Percentiles rank a stretch among this genome's conserved stretches.
These are phyloP conservation scores for Rhopalosiphum maidis DNA, from an alignment of 1,140 invertebrate genomes.

Conservation along the genomic window DNA sequence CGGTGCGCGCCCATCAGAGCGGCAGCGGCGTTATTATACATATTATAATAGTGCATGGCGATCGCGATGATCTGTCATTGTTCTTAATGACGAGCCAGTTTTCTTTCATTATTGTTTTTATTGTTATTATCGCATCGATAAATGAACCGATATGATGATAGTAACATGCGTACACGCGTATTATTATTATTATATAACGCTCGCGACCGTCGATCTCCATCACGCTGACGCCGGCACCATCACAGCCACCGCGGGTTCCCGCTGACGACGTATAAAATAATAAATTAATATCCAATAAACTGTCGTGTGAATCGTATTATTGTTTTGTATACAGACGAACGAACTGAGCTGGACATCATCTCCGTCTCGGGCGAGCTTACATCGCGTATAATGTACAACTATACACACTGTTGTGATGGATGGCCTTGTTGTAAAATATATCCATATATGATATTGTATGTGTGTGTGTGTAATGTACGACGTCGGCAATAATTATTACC, in stretches of 20 bases:
- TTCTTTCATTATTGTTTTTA: slow-evolving; percentile 13
- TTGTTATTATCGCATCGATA: not conserved
- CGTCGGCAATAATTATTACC: not conserved
- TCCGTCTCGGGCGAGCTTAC: too few species aligned
- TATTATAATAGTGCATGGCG: not conserved
- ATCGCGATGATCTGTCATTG: slow-evolving; percentile 36
- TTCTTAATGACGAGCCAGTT: slow-evolving; percentile 30
- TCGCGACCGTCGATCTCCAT: not conserved
- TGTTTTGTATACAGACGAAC: not conserved
- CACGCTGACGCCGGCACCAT: not conserved
- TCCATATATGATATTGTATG: too few species aligned
- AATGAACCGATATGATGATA: not conserved
- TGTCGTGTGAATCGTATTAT: not conserved
- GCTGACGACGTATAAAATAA: not conserved
- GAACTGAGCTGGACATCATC: not conserved
- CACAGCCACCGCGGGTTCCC: not conserved
- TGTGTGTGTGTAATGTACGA: not conserved
- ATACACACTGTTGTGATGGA: too few species aligned
- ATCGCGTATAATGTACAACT: too few species aligned
- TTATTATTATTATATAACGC: not conserved
- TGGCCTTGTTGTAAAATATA: too few species aligned
- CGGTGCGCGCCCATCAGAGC: not conserved
- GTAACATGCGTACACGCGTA: too few species aligned
- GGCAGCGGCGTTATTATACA: not conserved
- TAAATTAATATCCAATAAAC: slow-evolving; percentile 10